A percentile compares a stretch with the other conserved stretches of the same genome.
Conservation (phyloP, 2,888 invertebrate species). For the Drosophila differens region DNA sequence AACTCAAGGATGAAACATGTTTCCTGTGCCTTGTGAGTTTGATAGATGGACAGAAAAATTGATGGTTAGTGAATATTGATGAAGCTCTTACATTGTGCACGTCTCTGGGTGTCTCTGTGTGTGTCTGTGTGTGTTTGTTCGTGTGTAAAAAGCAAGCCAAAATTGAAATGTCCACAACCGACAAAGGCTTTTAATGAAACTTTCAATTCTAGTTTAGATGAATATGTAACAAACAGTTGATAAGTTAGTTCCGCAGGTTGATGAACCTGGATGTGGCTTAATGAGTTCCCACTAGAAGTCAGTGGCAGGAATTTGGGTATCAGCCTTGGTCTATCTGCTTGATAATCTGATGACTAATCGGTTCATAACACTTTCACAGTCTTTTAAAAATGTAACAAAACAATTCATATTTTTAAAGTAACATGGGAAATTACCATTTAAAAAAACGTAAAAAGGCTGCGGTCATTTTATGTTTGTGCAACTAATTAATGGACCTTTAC, state of each 20-base stretch:
- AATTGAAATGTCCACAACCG: background rate
- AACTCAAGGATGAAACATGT: conserved; percentile 12
- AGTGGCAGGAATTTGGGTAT: background rate
- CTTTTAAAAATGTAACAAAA: background rate
- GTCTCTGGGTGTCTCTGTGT: background rate
- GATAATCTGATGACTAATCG: background rate
- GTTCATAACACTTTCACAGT: background rate
- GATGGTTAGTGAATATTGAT: conserved; percentile 15
- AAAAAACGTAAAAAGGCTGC: background rate
- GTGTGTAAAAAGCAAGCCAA: background rate
- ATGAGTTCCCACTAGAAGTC: background rate
- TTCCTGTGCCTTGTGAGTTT: conserved; percentile 10
- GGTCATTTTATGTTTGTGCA: background rate
- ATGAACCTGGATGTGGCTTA: background rate
- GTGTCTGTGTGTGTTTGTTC: background rate
- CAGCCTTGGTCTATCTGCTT: background rate
- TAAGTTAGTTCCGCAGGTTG: background rate
- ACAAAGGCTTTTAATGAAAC: background rate
- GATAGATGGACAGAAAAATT: background rate
- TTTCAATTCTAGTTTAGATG: background rate
- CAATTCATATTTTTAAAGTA: background rate
- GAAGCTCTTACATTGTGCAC: background rate
- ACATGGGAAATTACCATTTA: background rate
- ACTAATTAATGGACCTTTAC: conserved; percentile 4
- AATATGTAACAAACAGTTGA: background rate